Conservation (phyloP, 2,797 vertebrate species). For the Manis javanica region DNA sequence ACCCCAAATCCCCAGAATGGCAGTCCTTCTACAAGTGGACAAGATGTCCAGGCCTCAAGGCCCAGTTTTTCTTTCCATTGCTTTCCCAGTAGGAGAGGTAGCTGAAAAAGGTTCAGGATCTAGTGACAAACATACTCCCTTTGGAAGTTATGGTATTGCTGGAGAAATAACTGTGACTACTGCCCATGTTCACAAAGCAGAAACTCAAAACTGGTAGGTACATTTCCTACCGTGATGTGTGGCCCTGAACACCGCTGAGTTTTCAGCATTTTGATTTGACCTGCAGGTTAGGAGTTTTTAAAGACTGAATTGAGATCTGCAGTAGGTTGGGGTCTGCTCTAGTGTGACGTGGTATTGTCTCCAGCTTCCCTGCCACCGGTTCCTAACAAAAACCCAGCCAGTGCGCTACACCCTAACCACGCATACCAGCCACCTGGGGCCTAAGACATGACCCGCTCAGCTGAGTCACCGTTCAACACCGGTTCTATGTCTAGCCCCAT, state of each 20-base stretch:
- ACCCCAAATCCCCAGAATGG: conserved; percentile 13
- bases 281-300: not conserved
- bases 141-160: conserved; percentile 73
- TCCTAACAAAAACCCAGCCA: not conserved
- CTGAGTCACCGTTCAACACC: not conserved
- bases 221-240: not conserved
- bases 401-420: too few relatives aligned
- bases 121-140: conserved; percentile 70
- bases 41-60: conserved; percentile 56
- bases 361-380: not conserved
- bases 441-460: not conserved
- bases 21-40: conserved; percentile 64
- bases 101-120: conserved; percentile 74
- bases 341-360: not conserved
- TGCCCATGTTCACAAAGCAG: conserved; percentile 67
- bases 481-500: not conserved
- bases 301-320: not conserved
- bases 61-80: conserved; percentile 74
- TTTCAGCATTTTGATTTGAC: conserved; percentile 35
- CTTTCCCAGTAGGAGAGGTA: conserved; percentile 80
- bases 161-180: conserved; percentile 68
- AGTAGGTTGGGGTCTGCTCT: not conserved
- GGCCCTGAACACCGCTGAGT: not conserved
- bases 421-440: not conserved
- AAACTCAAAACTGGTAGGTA: conserved; percentile 66